Evolutionary conservation across 1,140 invertebrate species (phyloP).

Genomic region (Gonioctena quinquepunctata): DNA sequence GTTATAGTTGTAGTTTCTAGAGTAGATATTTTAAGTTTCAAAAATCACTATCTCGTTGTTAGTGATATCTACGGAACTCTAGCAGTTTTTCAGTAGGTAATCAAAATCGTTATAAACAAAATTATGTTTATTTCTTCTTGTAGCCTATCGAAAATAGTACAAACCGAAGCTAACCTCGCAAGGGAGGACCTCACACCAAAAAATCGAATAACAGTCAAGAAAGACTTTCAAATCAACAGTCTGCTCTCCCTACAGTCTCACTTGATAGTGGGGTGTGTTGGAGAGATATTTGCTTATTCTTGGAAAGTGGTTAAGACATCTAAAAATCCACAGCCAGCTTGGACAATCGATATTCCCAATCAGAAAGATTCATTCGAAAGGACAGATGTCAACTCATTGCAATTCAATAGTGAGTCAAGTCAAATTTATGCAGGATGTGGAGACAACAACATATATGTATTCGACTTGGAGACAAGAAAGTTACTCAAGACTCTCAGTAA

Average conservation of each 20-base stretch:
- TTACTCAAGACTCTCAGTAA: slow-evolving; percentile 69
- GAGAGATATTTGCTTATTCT: slow-evolving; percentile 75
- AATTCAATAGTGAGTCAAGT: slow-evolving; percentile 63
- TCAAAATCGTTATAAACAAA: slow-evolving; percentile 15
- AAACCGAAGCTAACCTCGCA: slow-evolving; percentile 61
- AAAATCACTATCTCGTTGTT: slow-evolving; percentile 77
- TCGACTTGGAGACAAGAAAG: slow-evolving; percentile 77
- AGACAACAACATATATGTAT: slow-evolving; percentile 78
- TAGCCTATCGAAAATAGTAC: slow-evolving; percentile 64
- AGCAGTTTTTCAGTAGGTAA: slow-evolving; percentile 79
- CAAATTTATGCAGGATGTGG: slow-evolving; percentile 82
- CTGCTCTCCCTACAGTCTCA: slow-evolving; percentile 71
- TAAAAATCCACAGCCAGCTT: slow-evolving; percentile 64
- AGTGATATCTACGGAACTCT: slow-evolving; percentile 85
- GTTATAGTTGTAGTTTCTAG: no score
- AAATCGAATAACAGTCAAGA: slow-evolving; percentile 62
- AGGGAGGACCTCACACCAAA: slow-evolving; percentile 62
- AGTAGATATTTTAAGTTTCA: no score
- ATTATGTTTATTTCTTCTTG: slow-evolving; percentile 41
- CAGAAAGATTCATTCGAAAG: slow-evolving; percentile 70
- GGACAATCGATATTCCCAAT: slow-evolving; percentile 72
- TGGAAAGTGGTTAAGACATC: slow-evolving; percentile 69
- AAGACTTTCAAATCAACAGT: slow-evolving; percentile 70
- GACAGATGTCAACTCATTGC: slow-evolving; percentile 76
- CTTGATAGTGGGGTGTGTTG: slow-evolving; percentile 74